phyloP scores from a whole-genome alignment of 2,113 vertebrate genomes.

The Cyprinus carpio region DNA sequence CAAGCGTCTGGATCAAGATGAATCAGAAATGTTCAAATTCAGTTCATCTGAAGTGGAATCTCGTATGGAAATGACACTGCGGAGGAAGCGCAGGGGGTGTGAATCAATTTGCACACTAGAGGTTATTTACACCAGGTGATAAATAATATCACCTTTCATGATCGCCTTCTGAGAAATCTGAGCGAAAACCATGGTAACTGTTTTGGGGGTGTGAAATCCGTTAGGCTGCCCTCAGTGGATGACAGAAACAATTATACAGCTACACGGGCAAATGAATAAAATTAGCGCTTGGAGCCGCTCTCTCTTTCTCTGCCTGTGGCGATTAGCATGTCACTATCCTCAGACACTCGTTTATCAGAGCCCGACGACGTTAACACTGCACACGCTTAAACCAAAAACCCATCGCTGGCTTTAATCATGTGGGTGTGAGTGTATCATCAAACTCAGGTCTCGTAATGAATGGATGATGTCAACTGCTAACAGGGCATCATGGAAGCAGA shows the following conservation, averaged over 20 bases:
- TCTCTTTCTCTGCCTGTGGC: constrained; percentile 69
- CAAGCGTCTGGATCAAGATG: constrained; percentile 10
- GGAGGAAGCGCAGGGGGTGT: constrained; percentile 56
- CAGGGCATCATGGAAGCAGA: constrained; percentile 58
- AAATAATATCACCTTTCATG: constrained; percentile 75
- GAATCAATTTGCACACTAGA: constrained; percentile 74
- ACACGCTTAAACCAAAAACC: constrained; percentile 45
- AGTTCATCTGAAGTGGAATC: constrained; percentile 35
- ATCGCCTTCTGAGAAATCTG: constrained; percentile 76
- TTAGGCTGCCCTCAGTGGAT: constrained; percentile 75
- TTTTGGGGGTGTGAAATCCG: constrained; percentile 76
- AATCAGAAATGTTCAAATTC: constrained; percentile 5
- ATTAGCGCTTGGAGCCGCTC: constrained; percentile 69
- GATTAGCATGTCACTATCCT: constrained; percentile 60
- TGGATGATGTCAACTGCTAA: constrained; percentile 31
- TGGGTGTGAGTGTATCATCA: constrained; percentile 39
- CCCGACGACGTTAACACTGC: constrained; percentile 56
- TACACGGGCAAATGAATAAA: constrained; percentile 78
- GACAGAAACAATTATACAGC: constrained; percentile 80
- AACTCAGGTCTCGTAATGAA: constrained; percentile 1
- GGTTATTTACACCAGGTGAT: constrained; percentile 78
- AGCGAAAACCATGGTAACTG: constrained; percentile 64
- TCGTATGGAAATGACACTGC: constrained; percentile 32
- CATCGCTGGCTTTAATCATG: constrained; percentile 51
- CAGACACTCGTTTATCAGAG: constrained; percentile 68